Evolutionary conservation across 2,113 vertebrate genomes (phyloP), one percentile per base, ranked within the genome.

Genomic region (Pachypanchax playfairii): DNA sequence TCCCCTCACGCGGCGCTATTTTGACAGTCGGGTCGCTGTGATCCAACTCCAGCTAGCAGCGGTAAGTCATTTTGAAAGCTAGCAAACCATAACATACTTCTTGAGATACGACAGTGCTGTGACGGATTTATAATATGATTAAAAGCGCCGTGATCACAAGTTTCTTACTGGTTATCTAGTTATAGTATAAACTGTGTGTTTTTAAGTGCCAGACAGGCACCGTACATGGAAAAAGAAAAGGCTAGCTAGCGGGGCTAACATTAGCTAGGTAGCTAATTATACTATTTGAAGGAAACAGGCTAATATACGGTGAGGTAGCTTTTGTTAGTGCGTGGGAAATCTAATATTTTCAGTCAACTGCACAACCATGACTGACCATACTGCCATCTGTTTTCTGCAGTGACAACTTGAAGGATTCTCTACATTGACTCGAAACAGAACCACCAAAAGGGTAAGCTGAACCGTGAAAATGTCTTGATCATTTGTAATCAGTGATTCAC

Each of bases 1-100:
- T 14, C 68, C 65, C 66, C 86, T 88, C 87, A 83, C 85, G 83
- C 86, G 83, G 82, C 83, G 80, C 81, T 89, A 75, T 81, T 88
- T 91, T 91, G 89, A 89, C 90, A 90, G 87, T 88, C 87, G 82
- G 84, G 77, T 87, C 82, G 82, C 47, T 44, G 71, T 64, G 80
- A 85, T 70, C 70, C 79, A 69, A 70, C 76, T 61, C 50, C 42
- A 81, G 82, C 85, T 85, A 84, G 77, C 76, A 77, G 63, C 29
- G 76, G 89, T 89, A 82, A 88, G 88, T 86, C 84, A 86, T 86
- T 76, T 59, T 79, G 25, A 58, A 43, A 66, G 82, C 70, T 73
- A 70, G 76, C 76, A 48, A 54, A 42, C 65, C 54, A n/a, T 75
- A 79, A 64, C 61, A 22, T 41, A 66, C 48, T 26, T 8, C 52